Evolutionary conservation across 2,113 vertebrate species (phyloP), one percentile per base, ranked within the genome.

Genomic region (Brachirus orientalis): DNA sequence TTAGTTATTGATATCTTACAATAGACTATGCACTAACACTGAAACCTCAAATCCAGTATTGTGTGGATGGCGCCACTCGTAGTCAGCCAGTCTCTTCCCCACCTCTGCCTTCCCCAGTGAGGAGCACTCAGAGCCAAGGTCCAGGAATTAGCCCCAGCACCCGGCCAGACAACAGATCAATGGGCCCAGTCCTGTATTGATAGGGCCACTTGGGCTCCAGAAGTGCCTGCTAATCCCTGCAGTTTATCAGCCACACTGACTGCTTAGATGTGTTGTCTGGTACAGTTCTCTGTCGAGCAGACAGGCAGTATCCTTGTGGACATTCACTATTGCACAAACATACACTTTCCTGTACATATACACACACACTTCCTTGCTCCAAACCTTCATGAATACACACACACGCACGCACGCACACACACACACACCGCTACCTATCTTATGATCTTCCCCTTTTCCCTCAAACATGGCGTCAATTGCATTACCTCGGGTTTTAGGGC

Each of bases 51-150:
- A 93, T 90, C 92, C 94, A 85, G 91, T 91, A 89, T 89, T 95
- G 93, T 94, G 93, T 92, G 90, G 89, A 94, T 92, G 94, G 95
- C 94, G 93, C 95, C 94, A 94, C 93, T 91, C 88, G 94, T 93
- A 95, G 93, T 93, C 86, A 88, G 85, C 91, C 94, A 94, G 92
- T 84, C 86, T 83, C 79, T 72, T 72, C 77, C 75, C 72, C 75
- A 63, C 80, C 76, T 79, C 82, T 18, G n/a, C 71, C 61, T 60
- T 80, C 81, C 76, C 73, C 60, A 38, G 78, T 64, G 68, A 75
- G 78, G 80, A 89, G 84, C 87, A 90, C 87, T 89, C 86, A 90
- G 80, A 82, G 81, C 77, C 78, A 79, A 86, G 86, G 89, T 91
- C 85, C 85, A 84, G 88, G 85, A 90, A 91, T 88, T 88, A 88